A percentile compares a stretch with the other conserved stretches of the same genome.
Evolutionary conservation across 2,888 invertebrate genomes (phyloP).

Genomic region (Stegana nigrithorax): DNA sequence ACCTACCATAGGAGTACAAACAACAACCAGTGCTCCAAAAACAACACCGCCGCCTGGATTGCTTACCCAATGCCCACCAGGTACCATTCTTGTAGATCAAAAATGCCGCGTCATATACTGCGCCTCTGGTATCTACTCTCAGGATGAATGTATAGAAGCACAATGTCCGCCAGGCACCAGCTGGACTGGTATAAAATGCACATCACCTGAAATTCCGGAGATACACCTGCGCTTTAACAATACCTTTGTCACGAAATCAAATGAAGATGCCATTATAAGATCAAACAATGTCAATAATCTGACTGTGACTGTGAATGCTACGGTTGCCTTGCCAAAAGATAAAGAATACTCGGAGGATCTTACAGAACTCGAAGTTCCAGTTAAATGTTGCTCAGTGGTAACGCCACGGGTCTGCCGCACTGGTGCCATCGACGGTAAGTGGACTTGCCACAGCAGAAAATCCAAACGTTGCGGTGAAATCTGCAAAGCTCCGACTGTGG

Average conservation of each 20-base stretch:
- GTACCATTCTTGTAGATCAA: conserved; percentile 40
- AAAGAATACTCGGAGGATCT: background rate
- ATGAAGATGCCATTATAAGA: conserved; percentile 32
- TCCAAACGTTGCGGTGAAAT: conserved; percentile 50
- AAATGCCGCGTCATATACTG: conserved; percentile 54
- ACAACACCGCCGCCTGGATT: conserved; percentile 26
- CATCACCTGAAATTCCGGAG: conserved; percentile 12
- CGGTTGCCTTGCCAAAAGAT: background rate
- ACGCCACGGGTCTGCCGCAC: conserved; percentile 52
- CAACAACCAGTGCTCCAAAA: no score
- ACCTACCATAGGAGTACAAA: no score
- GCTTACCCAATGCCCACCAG: conserved; percentile 41
- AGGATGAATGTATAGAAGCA: conserved; percentile 41
- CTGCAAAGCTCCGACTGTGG: conserved; percentile 47
- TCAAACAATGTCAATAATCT: conserved; percentile 49
- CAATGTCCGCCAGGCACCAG: conserved; percentile 49
- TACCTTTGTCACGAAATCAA: conserved; percentile 32
- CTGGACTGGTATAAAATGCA: conserved; percentile 51
- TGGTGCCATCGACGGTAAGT: conserved; percentile 27
- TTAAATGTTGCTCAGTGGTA: conserved; percentile 52
- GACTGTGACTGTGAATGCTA: conserved; percentile 34
- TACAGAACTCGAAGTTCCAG: background rate
- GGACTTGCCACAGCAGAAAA: conserved; percentile 51
- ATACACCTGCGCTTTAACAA: conserved; percentile 28
- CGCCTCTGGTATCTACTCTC: conserved; percentile 35